These are phyloP conservation scores for Seira sanloemensis DNA, from an alignment of 2,888 invertebrate genomes.

Conservation along the genomic window DNA sequence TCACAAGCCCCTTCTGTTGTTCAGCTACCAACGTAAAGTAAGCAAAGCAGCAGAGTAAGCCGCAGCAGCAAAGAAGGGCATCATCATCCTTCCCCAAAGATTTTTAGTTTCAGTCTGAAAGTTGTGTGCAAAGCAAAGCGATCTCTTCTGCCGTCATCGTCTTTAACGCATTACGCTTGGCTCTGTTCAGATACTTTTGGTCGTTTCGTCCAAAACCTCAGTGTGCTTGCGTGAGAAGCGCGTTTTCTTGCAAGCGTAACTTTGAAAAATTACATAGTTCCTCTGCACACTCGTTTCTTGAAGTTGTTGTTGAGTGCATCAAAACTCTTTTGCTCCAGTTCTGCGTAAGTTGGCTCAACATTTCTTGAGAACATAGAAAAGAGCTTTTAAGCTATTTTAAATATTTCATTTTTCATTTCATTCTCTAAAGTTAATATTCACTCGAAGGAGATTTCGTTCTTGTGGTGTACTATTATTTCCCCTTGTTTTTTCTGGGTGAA, in stretches of 20 bases:
- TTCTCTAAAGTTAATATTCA: slow-evolving; percentile 7
- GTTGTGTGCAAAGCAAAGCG: slow-evolving; percentile 40
- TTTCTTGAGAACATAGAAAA: slow-evolving; percentile 1
- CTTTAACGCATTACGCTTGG: slow-evolving; percentile 32
- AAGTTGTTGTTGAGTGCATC: slow-evolving; percentile 41
- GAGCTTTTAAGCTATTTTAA: background rate
- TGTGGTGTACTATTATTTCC: slow-evolving; percentile 43
- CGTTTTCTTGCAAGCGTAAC: slow-evolving; percentile 35
- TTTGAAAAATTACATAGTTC: slow-evolving; percentile 56
- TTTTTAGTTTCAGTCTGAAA: slow-evolving; percentile 40
- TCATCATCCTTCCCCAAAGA: slow-evolving; percentile 32
- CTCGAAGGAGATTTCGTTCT: slow-evolving; percentile 20
- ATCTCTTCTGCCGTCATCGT: slow-evolving; percentile 40
- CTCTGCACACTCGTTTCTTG: slow-evolving; percentile 33
- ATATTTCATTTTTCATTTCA: slow-evolving; percentile 23
- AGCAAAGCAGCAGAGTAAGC: background rate
- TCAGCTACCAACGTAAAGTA: background rate
- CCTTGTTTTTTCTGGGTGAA: slow-evolving; percentile 39
- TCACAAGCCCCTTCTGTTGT: slow-evolving; percentile 41
- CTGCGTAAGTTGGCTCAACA: slow-evolving; percentile 5
- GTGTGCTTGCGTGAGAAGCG: slow-evolving; percentile 11
- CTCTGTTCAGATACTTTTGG: slow-evolving; percentile 42
- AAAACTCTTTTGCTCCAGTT: slow-evolving; percentile 22
- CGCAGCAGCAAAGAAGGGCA: background rate
- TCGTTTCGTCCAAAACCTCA: slow-evolving; percentile 32